These are phyloP conservation scores for Thunnus maccoyii DNA, from an alignment of 2,113 vertebrate genomes.

Conservation along the genomic window DNA sequence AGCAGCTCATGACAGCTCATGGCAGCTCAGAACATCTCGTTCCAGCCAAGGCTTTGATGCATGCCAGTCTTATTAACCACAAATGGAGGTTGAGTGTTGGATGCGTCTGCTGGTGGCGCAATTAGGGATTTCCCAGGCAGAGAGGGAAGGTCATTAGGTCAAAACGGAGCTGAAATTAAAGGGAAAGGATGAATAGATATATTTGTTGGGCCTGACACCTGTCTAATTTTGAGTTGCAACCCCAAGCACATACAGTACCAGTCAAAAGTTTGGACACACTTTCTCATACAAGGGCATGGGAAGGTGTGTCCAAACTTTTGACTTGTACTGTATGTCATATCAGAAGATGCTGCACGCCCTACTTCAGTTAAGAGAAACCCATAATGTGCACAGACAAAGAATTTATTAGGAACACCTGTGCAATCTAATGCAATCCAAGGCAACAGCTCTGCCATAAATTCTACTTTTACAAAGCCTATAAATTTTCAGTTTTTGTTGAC, in stretches of 20 bases:
- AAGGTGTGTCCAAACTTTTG: too few relatives aligned
- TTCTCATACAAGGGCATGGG: too few relatives aligned
- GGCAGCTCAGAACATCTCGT: conserved; percentile 45
- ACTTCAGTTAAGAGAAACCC: background rate
- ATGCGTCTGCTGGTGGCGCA: conserved; percentile 44
- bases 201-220: background rate
- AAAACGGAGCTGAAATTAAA: conserved; percentile 39
- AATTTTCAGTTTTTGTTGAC: too few relatives aligned
- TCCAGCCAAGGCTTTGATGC: conserved; percentile 47
- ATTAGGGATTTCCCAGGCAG: conserved; percentile 65
- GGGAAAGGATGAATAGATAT: conserved; percentile 16
- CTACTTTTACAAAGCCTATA: too few relatives aligned
- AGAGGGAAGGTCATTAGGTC: conserved; percentile 40
- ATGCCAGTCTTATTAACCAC: conserved; percentile 47
- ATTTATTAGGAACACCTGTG: too few relatives aligned
- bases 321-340: background rate
- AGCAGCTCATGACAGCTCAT: conserved; percentile 45
- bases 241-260: background rate
- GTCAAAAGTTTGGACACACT: too few relatives aligned
- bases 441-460: too few relatives aligned
- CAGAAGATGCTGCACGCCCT: background rate
- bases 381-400: too few relatives aligned
- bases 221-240: conserved; percentile 3
- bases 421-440: too few relatives aligned
- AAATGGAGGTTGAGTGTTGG: conserved; percentile 37